These are phyloP conservation scores for Oreochromis aureus DNA, from an alignment of 2,113 vertebrate genomes.

Conservation along the genomic window DNA sequence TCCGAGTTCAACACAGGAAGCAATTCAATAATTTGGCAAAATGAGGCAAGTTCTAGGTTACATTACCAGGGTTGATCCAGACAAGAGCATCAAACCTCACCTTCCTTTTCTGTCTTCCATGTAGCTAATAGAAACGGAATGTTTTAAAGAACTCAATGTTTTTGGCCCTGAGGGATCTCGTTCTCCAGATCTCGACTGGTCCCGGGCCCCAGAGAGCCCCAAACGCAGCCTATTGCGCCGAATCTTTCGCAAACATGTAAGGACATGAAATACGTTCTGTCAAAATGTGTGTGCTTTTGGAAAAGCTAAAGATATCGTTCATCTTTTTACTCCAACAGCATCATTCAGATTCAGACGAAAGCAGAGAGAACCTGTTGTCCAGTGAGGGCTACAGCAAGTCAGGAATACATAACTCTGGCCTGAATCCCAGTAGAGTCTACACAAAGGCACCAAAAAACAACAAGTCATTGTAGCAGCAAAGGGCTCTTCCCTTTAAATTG, in stretches of 20 bases:
- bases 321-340: background rate
- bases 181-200: slow-evolving; percentile 73
- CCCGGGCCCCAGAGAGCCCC: background rate
- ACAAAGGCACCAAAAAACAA: background rate
- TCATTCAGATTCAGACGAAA: background rate
- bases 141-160: slow-evolving; percentile 79
- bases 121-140: slow-evolving; percentile 81
- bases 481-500: background rate
- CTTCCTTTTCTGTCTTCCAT: background rate
- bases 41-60: slow-evolving; percentile 65
- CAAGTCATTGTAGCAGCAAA: background rate
- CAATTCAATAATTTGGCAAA: slow-evolving; percentile 79
- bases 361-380: background rate
- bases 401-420: background rate
- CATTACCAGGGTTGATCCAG: background rate
- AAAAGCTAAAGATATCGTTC: background rate
- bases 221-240: slow-evolving; percentile 65
- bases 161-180: slow-evolving; percentile 69
- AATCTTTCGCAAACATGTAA: slow-evolving; percentile 72
- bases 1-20: slow-evolving; percentile 76
- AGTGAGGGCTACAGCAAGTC: background rate
- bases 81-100: background rate
- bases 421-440: background rate
- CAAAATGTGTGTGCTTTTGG: background rate
- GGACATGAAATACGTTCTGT: background rate